These are phyloP conservation scores for Porites lutea DNA, from an alignment of 64 coral and sea anemone species.

Conservation along the genomic window DNA sequence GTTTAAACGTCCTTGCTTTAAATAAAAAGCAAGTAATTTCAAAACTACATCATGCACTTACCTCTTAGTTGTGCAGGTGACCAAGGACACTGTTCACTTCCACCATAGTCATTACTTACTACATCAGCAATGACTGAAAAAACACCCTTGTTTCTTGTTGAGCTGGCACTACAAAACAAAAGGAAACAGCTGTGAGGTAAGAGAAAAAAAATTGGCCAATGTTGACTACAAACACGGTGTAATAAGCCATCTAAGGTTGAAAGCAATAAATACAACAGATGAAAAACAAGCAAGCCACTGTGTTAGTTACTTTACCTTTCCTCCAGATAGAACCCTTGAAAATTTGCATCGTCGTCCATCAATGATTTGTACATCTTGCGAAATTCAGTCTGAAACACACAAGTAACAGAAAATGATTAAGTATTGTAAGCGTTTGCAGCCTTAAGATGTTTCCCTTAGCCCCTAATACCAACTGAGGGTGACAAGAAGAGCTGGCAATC, in stretches of 20 bases:
- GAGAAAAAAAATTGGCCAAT: neutral
- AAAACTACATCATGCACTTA: neutral
- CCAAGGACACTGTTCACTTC: constrained; percentile 22
- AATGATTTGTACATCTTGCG: neutral
- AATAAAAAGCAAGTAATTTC: neutral
- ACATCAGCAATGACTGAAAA: neutral
- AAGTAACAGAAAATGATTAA: too few relatives aligned
- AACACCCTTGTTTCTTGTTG: constrained; percentile 3
- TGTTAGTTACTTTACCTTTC: neutral
- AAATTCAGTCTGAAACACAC: neutral
- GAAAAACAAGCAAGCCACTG: neutral
- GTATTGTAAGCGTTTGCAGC: too few relatives aligned
- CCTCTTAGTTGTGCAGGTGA: constrained; percentile 32
- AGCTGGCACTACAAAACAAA: constrained; percentile 4
- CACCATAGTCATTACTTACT: constrained; percentile 12
- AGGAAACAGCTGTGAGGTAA: neutral
- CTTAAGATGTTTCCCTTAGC: too few relatives aligned
- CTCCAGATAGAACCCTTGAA: constrained; percentile 4
- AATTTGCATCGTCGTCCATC: neutral
- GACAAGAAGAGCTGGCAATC: too few relatives aligned
- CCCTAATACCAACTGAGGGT: too few relatives aligned
- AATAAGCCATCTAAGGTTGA: too few relatives aligned
- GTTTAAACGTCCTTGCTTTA: neutral
- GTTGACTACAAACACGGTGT: neutral
- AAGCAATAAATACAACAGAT: neutral